Base-by-base conservation (phyloP, 2,888 invertebrate species). In the Zygaena filipendulae region DNA sequence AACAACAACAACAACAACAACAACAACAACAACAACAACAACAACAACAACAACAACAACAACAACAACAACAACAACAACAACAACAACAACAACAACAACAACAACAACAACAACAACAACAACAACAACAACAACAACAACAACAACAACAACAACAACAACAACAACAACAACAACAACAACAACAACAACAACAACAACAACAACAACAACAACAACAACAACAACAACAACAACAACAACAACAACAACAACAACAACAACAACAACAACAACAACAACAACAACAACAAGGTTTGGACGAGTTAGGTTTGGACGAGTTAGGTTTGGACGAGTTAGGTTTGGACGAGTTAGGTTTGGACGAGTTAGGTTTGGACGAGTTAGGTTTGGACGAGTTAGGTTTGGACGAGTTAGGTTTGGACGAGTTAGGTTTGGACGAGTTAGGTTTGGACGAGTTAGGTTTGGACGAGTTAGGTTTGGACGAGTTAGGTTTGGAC, bases 301-400 rank as follows among this genome's bases (percentile, higher is more conserved):
- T 25, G 35, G 35, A 31, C 31, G 28, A 30, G 35, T 35, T 36
- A 32, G 38, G 32, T 31, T 38, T 33, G 39, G 41, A 35, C 37
- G 27, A 36, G 39, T 39, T 40, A 28, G 39, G 39, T 38, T 42
- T 29, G 39, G 39, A 37, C 37, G 27, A 38, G 34, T 38, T 35
- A 32, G 38, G 35, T 38, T 35, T 28, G 30, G 30, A 25, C 25
- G 25, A 25, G 30, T 30, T 30, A 32, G 32, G 32, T 32, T 32
- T 28, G 32, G 28, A 25, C 28, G 23, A 23, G 27, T 27, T 32
- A 27, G 27, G 27, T 25, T 31, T 20, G 27, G 31, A 23, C 26
- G 23, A 22, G 30, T 26, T 30, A 26, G 22, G 30, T 26, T 31
- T 30, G 23, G 29, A 20, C 26, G 19, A 22, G 30, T 26, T 30